Evolutionary conservation across 30 jellyfish, hydroid and myxozoan genomes (phyloP), one percentile per base, ranked within the genome.

Genomic region (Pelagia noctiluca): DNA sequence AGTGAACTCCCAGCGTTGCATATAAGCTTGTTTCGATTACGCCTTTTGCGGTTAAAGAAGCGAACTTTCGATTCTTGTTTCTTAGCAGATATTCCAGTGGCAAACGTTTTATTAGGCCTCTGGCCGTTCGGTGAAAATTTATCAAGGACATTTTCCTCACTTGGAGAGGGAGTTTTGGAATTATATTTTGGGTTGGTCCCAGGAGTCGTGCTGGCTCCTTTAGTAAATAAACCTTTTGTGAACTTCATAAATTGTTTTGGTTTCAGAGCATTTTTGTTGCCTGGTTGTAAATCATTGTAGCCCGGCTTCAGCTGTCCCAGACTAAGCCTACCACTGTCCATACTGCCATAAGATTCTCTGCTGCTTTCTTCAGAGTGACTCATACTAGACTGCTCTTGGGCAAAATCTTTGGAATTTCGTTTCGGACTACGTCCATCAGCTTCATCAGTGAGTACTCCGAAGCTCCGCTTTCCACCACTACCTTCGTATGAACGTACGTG

Each of bases 1-100:
- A 94, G 82, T n/a, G 99, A 84, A 33, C 94, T 95, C 25, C 99
- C 99, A 72, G 94, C 97, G 64, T 94, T 94, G 30, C 93, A 77
- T 35, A 94, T 73, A 21, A 84, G 83, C 78, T 95, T 88, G 29
- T 94, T 74, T 35, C 98, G 86, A 37, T 75, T 89, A n/a, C 86
- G 89, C 34, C 93, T 87, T 77, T 90, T 90, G 71, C 90, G 79
- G 47, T 80, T 66, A 30, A 80, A 80, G 31, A 80, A 28, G 21
- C 84, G 84, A 54, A 80, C 90, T 37, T 80, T 80, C 50, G 82
- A 65, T 33, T 80, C 90, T 42, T 80, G 83, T 35, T 34, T 36
- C 64, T 80, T 80, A 29, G 71, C 50, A 13, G 68, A 52, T 49
- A 23, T 64, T 38, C 81, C 74, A 13, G 64, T 30, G 3, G 47